Evolutionary conservation across 2,797 vertebrate genomes (phyloP).

Genomic region (Heliangelus exortis): DNA sequence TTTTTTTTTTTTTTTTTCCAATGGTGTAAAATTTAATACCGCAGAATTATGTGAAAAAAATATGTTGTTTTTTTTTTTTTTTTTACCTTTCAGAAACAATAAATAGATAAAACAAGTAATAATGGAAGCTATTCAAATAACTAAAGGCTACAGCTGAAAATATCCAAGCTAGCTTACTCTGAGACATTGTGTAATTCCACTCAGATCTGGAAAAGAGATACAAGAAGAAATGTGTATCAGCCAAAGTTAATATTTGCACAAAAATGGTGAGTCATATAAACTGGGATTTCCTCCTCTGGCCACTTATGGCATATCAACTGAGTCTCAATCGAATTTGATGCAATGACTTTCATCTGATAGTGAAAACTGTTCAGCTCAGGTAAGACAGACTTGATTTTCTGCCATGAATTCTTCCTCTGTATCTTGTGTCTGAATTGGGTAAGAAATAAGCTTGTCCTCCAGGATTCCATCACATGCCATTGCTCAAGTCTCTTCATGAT

Average conservation of each 20-base stretch:
- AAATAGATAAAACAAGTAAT: slow-evolving; percentile 49
- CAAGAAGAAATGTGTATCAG: slow-evolving; percentile 70
- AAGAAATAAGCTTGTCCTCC: background rate
- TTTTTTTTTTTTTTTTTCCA: background rate
- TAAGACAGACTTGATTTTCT: background rate
- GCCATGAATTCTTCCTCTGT: background rate
- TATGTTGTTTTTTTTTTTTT: background rate
- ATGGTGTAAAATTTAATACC: background rate
- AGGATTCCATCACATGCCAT: background rate
- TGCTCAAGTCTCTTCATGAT: background rate
- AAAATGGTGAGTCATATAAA: slow-evolving; percentile 84
- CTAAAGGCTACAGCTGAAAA: slow-evolving; percentile 2
- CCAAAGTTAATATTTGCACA: slow-evolving; percentile 89
- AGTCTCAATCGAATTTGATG: slow-evolving; percentile 70
- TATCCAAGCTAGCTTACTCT: slow-evolving; percentile 27
- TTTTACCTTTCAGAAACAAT: slow-evolving; percentile 35
- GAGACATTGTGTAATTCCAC: slow-evolving; percentile 59
- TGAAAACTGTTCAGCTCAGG: background rate
- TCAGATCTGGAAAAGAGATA: slow-evolving; percentile 84
- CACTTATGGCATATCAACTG: slow-evolving; percentile 51
- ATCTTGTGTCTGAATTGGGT: background rate
- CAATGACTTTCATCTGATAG: slow-evolving; percentile 21
- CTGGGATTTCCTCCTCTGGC: slow-evolving; percentile 78
- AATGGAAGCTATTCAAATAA: slow-evolving; percentile 41
- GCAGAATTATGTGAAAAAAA: background rate